phyloP scores from a whole-genome alignment of 2,888 invertebrate genomes.

The Synanthedon tipuliformis region DNA sequence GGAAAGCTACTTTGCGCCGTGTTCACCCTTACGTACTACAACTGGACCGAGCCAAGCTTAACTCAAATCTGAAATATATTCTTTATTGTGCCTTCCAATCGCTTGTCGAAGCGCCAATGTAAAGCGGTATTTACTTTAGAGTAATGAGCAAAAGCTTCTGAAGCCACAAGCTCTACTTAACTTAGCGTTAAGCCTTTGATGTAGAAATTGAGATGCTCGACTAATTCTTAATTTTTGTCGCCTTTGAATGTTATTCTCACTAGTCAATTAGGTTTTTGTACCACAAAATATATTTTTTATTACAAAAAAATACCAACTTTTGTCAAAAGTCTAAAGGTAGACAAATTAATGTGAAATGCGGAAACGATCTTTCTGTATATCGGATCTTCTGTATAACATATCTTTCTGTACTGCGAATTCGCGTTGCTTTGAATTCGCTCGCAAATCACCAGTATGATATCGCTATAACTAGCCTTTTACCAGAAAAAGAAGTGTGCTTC shows the following conservation, averaged over 20 bases:
- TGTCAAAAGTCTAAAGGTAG: no score
- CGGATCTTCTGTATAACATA: no score
- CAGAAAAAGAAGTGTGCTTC: no score
- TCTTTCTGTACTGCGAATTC: no score
- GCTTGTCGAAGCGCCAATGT: background rate
- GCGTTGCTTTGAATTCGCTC: no score
- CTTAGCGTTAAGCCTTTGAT: background rate
- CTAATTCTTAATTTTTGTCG: background rate
- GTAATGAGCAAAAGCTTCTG: background rate
- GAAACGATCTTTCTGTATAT: no score
- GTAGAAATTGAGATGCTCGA: background rate
- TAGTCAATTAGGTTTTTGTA: background rate
- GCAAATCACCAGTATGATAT: no score
- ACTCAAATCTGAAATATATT: background rate
- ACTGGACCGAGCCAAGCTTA: slow-evolving; percentile 13
- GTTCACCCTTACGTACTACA: slow-evolving; percentile 44
- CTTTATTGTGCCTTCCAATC: background rate
- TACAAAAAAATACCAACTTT: no score
- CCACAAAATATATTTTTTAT: no score
- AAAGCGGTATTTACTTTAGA: background rate
- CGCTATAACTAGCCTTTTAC: no score
- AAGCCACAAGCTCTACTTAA: background rate
- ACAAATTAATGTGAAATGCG: no score
- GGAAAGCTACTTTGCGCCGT: slow-evolving; percentile 56
- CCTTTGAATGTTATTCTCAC: background rate